Evolutionary conservation across 2,888 invertebrate genomes (phyloP), one percentile per base, ranked within the genome.

Genomic region (Pristionchus fissidentatus): DNA sequence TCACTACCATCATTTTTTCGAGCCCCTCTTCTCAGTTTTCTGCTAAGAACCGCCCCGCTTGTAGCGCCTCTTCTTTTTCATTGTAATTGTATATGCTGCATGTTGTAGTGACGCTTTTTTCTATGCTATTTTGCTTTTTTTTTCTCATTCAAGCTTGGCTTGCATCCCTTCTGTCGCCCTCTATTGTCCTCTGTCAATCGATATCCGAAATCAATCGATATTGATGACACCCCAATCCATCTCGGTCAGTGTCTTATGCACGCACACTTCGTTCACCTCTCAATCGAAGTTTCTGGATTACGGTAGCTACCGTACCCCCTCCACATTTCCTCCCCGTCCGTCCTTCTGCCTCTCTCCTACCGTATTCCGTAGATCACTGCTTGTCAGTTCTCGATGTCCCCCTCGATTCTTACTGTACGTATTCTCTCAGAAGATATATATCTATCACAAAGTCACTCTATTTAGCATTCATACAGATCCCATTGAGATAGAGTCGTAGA

Each of bases 401-500:
- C 35, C 35, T 66, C 38, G 35, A 66, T 66, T 35, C 26, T 38
- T 66, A 66, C 66, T 66, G 66, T 66, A 66, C 38, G 35, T 66
- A 66, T 38, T 66, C 35, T 26, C 38, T 13, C 35, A 22, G n/a
- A 3, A 38, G 8, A 35, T n/a, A n/a, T n/a, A n/a, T n/a, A n/a
- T n/a, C n/a, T n/a, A n/a, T n/a, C n/a, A n/a, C n/a, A 62, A 26
- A 62, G 62, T 62, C 29, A 29, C 2, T 62, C 35, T 66, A 15
- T 29, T 38, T 38, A 38, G 19, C 35, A 19, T n/a, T 62, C 62
- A 22, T 66, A 66, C 32, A 62, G 66, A 35, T 13, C 1, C 38
- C 19, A 8, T 62, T 66, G 66, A 66, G 38, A 66, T 66, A 66
- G 66, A 66, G 66, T 66, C 35, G 29, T 66, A 66, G 66, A 66